Evolutionary conservation across 2,888 invertebrate species (phyloP), one percentile per base, ranked within the genome.

Genomic region (Leptothorax acervorum): DNA sequence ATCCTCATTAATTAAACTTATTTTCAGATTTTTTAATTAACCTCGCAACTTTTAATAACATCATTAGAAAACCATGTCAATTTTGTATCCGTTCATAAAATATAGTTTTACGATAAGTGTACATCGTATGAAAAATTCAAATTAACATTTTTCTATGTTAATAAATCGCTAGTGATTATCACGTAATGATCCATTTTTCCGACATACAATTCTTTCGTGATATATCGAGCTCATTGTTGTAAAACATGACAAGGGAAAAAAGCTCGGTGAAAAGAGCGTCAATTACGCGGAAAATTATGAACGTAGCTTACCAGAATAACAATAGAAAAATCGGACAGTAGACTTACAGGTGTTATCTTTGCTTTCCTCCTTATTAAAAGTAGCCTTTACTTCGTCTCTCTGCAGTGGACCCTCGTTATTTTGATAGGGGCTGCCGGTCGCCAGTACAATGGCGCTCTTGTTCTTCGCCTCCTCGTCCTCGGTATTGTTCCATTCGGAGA

Each of bases 301-400:
- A 79, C 78, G 82, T 82, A 84, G 76, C 79, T 85, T 74, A 84
- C 81, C 71, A 65, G 76, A 75, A 76, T 73, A 83, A 86, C 87
- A 90, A 91, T 89, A 82, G 84, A 82, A 79, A 82, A 84, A 88
- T 86, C 82, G 57, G 73, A 71, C 68, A 71, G 82, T 48, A 88
- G 90, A 94, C 94, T 94, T 92, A 94, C 94, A 93, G 84, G 92
- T 90, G 89, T 92, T 92, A 84, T 94, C 93, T 93, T 95, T 95
- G 86, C 95, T 95, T 91, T 96, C 96, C 87, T 95, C 96, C 94
- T 95, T 96, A 91, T 95, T 95, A 78, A 95, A 95, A 86, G 96
- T 95, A 83, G 96, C 95, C 93, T 97, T 96, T 86, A 97, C 97
- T 95, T 97, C 97, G 94, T 97, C 97, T 90, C 97, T 95, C 94